Evolutionary conservation across 1,140 invertebrate genomes (phyloP), one percentile per base, ranked within the genome.

Genomic region (Mya arenaria): DNA sequence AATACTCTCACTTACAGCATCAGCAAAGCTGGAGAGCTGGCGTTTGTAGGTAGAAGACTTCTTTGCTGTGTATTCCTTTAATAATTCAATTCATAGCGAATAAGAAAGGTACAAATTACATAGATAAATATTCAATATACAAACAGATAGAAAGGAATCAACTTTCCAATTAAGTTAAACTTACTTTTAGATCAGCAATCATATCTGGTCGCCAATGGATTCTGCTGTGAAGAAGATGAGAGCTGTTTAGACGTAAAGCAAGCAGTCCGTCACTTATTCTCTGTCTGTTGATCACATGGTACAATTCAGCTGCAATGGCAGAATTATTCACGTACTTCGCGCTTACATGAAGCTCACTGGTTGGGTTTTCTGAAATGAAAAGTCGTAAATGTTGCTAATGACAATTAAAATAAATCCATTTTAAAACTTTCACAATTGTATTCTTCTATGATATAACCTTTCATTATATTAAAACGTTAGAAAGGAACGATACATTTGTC

Each of bases 231-330:
- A 98, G 93, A 0, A 97, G 93, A 48, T 96, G 94, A 0, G 97
- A 97, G 89, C 97, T 96, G 92, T 98, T 97, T 69, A 97, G 94
- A 39, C 95, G 94, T 48, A 97, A 92, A 87, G 96, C 96, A 34
- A 97, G 39, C 3, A 89, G 55, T 4, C 82, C 86, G 25, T 93
- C 92, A 13, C 83, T 78, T 8, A 89, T 85, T 25, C 71, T 73
- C 28, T 83, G 66, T 62, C 85, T 87, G 39, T 82, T 73, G 8
- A 89, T 82, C 23, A 88, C 85, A 25, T 89, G 83, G 66, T 84
- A 86, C 13, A 86, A 39, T 30, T 88, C 86, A 34, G 78, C 80
- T n/a, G 56, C 60, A 32, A 89, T 25, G n/a, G 87, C 85, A 25
- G 82, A 84, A 58, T 63, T 82, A 74, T 88, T 87, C 25, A 83